Conservation (phyloP, 2,888 invertebrate species). For the Cephus pulcher region DNA sequence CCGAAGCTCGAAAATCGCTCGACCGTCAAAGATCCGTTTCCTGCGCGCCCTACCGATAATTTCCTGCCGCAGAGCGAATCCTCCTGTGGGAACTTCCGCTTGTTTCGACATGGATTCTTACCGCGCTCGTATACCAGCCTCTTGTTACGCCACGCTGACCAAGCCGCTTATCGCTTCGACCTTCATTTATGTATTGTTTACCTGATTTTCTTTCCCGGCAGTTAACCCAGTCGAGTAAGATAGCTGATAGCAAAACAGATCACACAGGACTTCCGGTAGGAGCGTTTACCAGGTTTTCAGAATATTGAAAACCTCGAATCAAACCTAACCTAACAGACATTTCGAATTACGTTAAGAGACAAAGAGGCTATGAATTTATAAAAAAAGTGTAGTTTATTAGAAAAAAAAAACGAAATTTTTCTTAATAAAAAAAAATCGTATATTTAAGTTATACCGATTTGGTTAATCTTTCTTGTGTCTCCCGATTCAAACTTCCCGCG, state of each 20-base stretch:
- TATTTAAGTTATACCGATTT: background rate
- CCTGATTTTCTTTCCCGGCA: background rate
- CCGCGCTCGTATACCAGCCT: conserved; percentile 13
- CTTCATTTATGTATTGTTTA: conserved; percentile 29
- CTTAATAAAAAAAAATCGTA: background rate
- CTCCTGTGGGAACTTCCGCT: conserved; percentile 37
- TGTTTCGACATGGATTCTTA: conserved; percentile 40
- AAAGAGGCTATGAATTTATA: too few species aligned
- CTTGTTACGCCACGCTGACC: conserved; percentile 44
- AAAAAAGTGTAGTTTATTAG: background rate
- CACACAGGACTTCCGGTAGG: background rate
- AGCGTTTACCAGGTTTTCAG: background rate
- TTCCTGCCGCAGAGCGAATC: conserved; percentile 33
- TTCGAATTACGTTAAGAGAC: background rate
- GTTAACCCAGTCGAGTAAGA: background rate
- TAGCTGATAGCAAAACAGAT: background rate
- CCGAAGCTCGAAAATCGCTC: background rate
- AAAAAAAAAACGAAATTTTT: background rate
- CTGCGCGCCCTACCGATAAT: conserved; percentile 36
- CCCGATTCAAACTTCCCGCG: background rate
- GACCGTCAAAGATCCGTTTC: conserved; percentile 28
- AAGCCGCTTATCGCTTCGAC: conserved; percentile 47
- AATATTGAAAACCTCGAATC: background rate
- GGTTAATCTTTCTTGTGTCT: background rate
- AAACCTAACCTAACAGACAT: background rate